These are phyloP conservation scores for Chaetops frenatus DNA, from an alignment of 2,113 vertebrate species.

Conservation along the genomic window DNA sequence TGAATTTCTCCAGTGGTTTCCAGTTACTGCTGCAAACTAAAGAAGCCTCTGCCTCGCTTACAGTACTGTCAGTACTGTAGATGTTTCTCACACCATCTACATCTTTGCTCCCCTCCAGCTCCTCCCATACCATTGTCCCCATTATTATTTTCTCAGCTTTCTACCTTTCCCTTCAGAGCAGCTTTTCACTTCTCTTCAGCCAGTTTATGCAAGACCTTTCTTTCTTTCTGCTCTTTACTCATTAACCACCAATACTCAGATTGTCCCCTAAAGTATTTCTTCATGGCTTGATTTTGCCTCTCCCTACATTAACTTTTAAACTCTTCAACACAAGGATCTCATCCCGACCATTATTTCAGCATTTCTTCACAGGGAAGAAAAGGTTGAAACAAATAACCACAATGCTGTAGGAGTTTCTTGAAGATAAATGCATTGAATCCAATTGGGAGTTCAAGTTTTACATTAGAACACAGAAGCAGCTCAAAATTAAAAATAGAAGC, in stretches of 20 bases:
- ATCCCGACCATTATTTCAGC: background rate
- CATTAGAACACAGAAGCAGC: background rate
- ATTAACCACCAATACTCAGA: background rate
- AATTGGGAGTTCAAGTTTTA: background rate
- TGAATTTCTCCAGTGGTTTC: background rate
- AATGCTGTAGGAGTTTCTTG: background rate
- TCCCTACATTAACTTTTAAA: background rate
- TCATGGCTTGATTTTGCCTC: background rate
- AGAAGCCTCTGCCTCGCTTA: background rate
- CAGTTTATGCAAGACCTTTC: background rate
- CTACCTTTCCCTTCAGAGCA: background rate
- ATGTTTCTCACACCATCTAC: background rate
- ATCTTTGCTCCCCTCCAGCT: background rate
- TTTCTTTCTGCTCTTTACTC: background rate
- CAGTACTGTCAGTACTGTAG: background rate
- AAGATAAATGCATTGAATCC: background rate
- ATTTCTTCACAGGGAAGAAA: background rate
- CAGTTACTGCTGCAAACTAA: background rate
- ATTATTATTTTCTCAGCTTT: background rate
- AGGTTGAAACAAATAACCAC: background rate
- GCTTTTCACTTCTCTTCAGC: background rate
- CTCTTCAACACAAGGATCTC: background rate
- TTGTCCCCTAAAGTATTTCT: background rate
- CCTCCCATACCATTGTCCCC: background rate
- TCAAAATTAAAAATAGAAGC: background rate